These are phyloP conservation scores for Craterocephalus amniculus DNA, from an alignment of 2,797 vertebrate genomes.

Conservation along the genomic window DNA sequence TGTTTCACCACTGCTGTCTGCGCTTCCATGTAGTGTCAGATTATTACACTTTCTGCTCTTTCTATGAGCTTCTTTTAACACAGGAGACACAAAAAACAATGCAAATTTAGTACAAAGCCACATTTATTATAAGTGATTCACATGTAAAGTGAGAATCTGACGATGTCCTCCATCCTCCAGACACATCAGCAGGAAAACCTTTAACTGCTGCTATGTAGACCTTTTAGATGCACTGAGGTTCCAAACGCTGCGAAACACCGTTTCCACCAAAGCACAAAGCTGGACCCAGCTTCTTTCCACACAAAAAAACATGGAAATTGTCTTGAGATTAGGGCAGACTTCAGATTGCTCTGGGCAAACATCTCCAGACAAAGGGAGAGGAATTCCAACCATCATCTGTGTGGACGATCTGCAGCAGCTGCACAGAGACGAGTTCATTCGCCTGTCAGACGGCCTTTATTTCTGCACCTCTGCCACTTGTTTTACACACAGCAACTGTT, in stretches of 20 bases:
- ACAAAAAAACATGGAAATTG: background rate
- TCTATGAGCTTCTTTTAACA: background rate
- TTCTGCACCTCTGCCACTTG: conserved; percentile 57
- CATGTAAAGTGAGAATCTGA: conserved; percentile 20
- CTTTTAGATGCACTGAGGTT: background rate
- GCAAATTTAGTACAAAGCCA: background rate
- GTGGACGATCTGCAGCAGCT: conserved; percentile 68
- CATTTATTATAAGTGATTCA: background rate
- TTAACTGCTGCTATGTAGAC: conserved; percentile 1
- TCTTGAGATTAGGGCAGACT: conserved; percentile 1
- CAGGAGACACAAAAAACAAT: background rate
- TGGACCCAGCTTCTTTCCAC: background rate
- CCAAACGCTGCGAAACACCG: background rate
- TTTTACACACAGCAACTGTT: conserved; percentile 47
- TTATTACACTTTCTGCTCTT: background rate
- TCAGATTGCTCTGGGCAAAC: conserved; percentile 2
- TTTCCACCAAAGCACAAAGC: conserved; percentile 15
- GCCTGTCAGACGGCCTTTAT: conserved; percentile 66
- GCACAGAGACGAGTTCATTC: conserved; percentile 57
- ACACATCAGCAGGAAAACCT: conserved; percentile 8
- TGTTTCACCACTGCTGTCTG: too few species aligned
- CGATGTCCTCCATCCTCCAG: background rate
- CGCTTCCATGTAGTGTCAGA: background rate
- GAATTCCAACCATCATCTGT: conserved; percentile 48
- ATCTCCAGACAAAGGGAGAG: conserved; percentile 44